Base-by-base conservation (phyloP, 2,888 invertebrate genomes). In the Latheticus oryzae region DNA sequence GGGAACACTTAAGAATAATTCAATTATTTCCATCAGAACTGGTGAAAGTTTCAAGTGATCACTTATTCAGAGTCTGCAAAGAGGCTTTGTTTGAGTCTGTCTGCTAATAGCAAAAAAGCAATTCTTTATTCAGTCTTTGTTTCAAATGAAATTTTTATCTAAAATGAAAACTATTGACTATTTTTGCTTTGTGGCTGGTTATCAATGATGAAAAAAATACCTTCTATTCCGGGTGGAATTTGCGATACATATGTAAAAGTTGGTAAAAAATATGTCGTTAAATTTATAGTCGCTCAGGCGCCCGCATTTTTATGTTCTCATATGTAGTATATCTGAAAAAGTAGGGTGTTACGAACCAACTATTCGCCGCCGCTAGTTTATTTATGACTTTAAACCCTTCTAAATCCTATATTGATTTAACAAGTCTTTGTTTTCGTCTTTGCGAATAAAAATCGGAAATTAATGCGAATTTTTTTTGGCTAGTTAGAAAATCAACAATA, bases 251-350 rank as follows among this genome's bases (percentile, higher is more conserved):
- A 67, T 67, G 69, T 69, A 68, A 65, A 66, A 62, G 64, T 64
- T 61, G 59, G 63, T 62, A 70, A 72, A 72, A 72, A 71, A 70
- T 69, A 70, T 69, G 69, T 65, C 62, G 59, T 59, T 23, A 62
- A 65, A 72, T 72, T 72, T 72, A 72, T 72, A 58, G 71, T 53
- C 67, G 60, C 59, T 51, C 42, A 61, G 63, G 69, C 68, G 71
- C 64, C 66, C 67, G 69, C 68, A 72, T 71, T 70, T 72, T 71
- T 70, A 72, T 70, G 66, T 66, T 64, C 69, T 70, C 68, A 70
- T 70, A 71, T 71, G 70, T 66, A 69, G 69, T 72, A 68, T 71
- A 71, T 70, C 68, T 71, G 62, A 65, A 68, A 68, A 66, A 63
- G 66, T 64, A 63, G 62, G 65, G 60, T 43, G 32, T 43, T 43